Percentiles rank a stretch among this genome's conserved stretches.
Conservation (phyloP, 2,113 vertebrate species). For the Platysteira castanea region DNA sequence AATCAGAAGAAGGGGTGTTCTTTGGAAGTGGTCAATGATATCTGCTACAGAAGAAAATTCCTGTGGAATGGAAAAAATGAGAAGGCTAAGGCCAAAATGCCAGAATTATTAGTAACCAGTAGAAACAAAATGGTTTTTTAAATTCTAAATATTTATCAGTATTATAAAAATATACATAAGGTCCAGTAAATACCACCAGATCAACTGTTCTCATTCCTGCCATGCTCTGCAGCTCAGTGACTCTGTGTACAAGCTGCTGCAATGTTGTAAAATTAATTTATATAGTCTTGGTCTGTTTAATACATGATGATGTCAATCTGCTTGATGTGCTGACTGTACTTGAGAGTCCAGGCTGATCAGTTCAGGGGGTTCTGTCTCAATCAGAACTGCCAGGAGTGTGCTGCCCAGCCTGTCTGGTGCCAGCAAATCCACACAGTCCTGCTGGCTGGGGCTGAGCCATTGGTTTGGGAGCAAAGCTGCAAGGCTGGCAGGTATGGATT, state of each 20-base stretch:
- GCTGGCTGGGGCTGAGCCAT: not conserved
- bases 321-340: not conserved
- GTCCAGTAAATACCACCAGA: not conserved
- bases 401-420: not conserved
- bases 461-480: not conserved
- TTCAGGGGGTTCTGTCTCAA: rapidly evolving
- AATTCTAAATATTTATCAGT: not conserved
- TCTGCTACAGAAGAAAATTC: conserved; percentile 82
- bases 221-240: not conserved
- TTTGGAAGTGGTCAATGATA: conserved; percentile 86
- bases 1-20: conserved; percentile 88
- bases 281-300: not conserved
- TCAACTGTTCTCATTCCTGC: not conserved
- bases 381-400: not conserved
- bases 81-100: not conserved
- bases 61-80: conserved; percentile 50
- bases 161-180: not conserved
- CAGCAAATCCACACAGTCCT: not conserved
- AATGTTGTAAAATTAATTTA: not conserved
- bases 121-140: rapidly evolving
- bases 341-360: not conserved
- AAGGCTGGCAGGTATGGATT: not conserved
- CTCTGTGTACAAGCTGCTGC: not conserved
- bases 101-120: not conserved
- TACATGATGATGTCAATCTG: not conserved